Conservation (phyloP, 2,797 vertebrate genomes). For the Cynopterus sphinx region DNA sequence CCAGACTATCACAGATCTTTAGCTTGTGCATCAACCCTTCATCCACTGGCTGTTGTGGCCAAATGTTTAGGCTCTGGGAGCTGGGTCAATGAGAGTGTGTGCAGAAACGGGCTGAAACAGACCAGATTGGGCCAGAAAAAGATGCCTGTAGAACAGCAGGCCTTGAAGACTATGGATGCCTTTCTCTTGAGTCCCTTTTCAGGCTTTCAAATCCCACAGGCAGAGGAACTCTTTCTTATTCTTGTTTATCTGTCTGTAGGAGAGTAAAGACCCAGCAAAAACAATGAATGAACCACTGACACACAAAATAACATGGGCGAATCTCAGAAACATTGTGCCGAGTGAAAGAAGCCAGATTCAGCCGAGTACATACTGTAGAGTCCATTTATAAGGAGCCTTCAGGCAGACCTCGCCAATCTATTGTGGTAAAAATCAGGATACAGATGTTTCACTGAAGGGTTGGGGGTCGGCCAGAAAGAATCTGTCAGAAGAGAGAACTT, state of each 20-base stretch:
- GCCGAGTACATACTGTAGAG: rapidly evolving
- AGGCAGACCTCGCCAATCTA: not conserved
- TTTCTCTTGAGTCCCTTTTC: not conserved
- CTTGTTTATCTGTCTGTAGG: not conserved
- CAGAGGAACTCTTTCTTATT: not conserved
- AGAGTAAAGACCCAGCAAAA: not conserved
- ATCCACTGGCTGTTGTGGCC: not conserved
- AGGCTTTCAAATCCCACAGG: not conserved
- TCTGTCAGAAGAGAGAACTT: not conserved
- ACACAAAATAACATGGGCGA: not conserved
- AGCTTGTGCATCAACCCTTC: not conserved
- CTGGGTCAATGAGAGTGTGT: rapidly evolving
- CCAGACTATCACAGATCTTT: not conserved
- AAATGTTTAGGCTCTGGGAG: rapidly evolving
- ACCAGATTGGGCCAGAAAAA: not conserved
- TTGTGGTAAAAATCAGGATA: not conserved
- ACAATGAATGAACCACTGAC: not conserved
- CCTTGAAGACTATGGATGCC: rapidly evolving
- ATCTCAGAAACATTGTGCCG: not conserved
- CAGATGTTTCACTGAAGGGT: not conserved
- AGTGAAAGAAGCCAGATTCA: not conserved
- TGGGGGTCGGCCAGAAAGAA: rapidly evolving
- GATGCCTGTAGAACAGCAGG: rapidly evolving
- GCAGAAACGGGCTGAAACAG: rapidly evolving
- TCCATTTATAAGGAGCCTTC: not conserved